Evolutionary conservation across 1,140 invertebrate genomes (phyloP), one percentile per base, ranked within the genome.

Genomic region (Drosophila pseudoobscura): DNA sequence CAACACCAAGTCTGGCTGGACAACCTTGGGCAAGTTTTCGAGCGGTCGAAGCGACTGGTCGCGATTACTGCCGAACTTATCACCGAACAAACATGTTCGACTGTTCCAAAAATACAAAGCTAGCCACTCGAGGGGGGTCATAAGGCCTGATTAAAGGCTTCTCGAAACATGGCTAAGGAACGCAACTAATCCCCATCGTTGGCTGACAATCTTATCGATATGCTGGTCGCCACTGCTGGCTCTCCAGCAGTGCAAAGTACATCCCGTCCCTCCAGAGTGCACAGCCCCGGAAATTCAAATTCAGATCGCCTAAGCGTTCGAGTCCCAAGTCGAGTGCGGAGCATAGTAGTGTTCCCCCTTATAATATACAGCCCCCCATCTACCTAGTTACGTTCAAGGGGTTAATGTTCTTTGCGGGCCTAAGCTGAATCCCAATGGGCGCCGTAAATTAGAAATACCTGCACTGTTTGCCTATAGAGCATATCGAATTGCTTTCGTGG

Each of bases 131-230:
- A 75, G 35, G 72, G 41, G 52, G 71, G 70, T 65, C 60, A 75
- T 75, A 75, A 50, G 64, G 44, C 64, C 66, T 57, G 66, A 75
- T 75, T 75, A 75, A 75, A 57, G n/a, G 20, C 47, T 17, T 57
- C 54, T 60, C 75, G 70, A 82, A 78, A 88, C 54, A 63, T 49
- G 57, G 20, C 66, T 47, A 80, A 80, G 44, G 35, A 56, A 35
- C 20, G 55, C 46, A 15, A 47, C 59, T 68, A 75, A 80, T 64
- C 51, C 53, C 35, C 51, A 59, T 31, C 51, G 66, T 57, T 53
- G 66, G 46, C 47, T n/a, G 52, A 31, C 68, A 63, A 85, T 85
- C 80, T 85, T 75, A 85, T 85, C 80, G 66, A 80, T 53, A 53
- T 58, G 70, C 3, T 20, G 8, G 17, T 1, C 57, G 50, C 55